Conservation (phyloP, 2,113 vertebrate species). For the Procavia capensis region DNA sequence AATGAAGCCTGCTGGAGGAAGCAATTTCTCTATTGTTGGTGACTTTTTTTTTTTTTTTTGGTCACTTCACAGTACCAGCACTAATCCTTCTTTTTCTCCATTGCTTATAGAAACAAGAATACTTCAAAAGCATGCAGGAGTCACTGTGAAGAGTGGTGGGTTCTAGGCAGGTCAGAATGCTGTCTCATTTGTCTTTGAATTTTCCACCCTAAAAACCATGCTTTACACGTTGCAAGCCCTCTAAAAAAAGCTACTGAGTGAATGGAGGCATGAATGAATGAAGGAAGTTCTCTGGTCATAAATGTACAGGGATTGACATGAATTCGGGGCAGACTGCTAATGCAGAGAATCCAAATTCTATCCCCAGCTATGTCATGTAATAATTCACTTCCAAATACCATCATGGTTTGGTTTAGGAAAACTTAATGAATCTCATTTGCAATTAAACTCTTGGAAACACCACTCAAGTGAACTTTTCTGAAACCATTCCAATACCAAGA, state of each 20-base stretch:
- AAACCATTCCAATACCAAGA: not conserved
- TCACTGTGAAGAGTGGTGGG: not conserved
- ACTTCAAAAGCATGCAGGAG: not conserved
- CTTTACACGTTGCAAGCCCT: not conserved
- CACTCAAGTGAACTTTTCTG: not conserved
- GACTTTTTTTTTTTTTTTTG: not conserved
- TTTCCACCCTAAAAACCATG: not conserved
- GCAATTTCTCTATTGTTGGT: not conserved
- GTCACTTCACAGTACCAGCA: not conserved
- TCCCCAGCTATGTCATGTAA: not conserved
- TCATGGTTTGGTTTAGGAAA: not conserved
- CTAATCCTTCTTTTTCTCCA: fast-evolving
- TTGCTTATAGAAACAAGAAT: not conserved
- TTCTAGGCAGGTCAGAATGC: not conserved
- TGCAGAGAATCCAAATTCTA: not conserved
- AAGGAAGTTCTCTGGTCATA: not conserved
- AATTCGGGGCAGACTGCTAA: not conserved
- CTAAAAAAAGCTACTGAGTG: not conserved
- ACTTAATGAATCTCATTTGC: not conserved
- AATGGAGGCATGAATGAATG: not conserved
- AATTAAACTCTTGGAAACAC: not conserved
- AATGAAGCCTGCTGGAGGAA: not conserved
- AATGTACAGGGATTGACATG: not conserved
- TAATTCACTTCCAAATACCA: conserved; percentile 10
- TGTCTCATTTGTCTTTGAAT: conserved; percentile 6